Conservation (phyloP, 2,888 invertebrate genomes). For the Catocala fraxini region DNA sequence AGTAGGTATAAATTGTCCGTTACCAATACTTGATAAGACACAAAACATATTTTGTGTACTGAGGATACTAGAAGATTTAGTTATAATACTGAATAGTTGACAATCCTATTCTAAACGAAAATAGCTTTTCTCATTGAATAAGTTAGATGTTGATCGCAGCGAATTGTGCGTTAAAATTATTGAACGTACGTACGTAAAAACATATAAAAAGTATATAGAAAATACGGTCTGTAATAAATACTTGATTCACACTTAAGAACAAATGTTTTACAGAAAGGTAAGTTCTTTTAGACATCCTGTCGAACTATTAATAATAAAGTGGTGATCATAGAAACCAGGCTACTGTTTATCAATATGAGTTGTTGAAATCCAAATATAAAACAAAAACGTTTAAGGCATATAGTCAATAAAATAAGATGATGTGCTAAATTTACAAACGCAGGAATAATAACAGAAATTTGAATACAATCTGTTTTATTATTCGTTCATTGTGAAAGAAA, state of each 20-base stretch:
- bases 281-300: too few relatives aligned
- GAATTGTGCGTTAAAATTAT: neutral
- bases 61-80: too few relatives aligned
- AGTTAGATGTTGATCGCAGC: neutral
- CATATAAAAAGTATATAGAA: neutral
- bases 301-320: too few relatives aligned
- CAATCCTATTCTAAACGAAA: too few relatives aligned
- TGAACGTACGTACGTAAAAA: slow-evolving; percentile 4
- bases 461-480: neutral
- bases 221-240: too few relatives aligned
- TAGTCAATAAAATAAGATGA: slow-evolving; percentile 21
- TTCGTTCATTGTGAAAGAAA: slow-evolving; percentile 9
- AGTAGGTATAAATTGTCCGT: neutral
- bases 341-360: neutral
- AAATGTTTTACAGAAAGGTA: too few relatives aligned
- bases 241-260: too few relatives aligned
- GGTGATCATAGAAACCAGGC: neutral
- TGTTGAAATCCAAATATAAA: slow-evolving; percentile 2
- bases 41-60: too few relatives aligned
- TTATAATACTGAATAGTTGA: too few relatives aligned
- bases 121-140: too few relatives aligned
- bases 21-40: too few relatives aligned
- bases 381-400: slow-evolving; percentile 15
- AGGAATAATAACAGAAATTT: slow-evolving; percentile 15
- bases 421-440: slow-evolving; percentile 11